Evolutionary conservation across 23 tunicate genomes (phyloP), one percentile per base, ranked within the genome.

Genomic region (Clavelina lepadiformis): DNA sequence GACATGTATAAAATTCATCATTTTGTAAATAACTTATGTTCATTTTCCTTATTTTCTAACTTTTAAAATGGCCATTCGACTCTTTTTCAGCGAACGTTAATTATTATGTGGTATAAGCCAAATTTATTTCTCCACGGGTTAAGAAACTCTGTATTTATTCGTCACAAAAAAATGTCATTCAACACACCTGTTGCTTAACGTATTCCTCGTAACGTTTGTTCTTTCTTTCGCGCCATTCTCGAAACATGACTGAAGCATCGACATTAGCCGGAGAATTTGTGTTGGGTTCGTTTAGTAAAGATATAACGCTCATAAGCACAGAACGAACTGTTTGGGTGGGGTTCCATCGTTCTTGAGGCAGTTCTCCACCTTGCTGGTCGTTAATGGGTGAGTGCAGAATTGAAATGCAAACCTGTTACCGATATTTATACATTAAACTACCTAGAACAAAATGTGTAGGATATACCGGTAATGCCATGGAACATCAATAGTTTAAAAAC

Each of bases 341-440:
- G 71, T 93, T 93, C 98, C 98, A 93, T 67, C 98, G 66, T 41
- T 93, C 98, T 72, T 85, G 84, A 8, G 98, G 98, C 0, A 93
- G 68, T 68, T 93, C 98, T 15, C 98, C 98, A 2, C 82, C 88
- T 68, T 93, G 98, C 25, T 87, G 93, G 69, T 93, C 98, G 73
- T 93, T 92, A 2, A 81, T 58, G 3, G 98, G 98, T 5, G 94
- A 72, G 63, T 93, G 98, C 19, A 93, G 79, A 22, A 93, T 93
- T 26, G 98, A 93, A 26, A 93, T 93, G 51, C 98, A 93, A n/a
- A 93, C 98, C 97, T 91, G 35, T 4, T 6, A 8, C 56, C 15
- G 49, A 11, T 41, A 11, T 11, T 41, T 15, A 11, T 41, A 11
- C 49, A 11, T 11, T 41, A 41, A 41, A 11, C 49, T 41, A 15